Evolutionary conservation across 92 coral and sea anemone genomes (phyloP).

Genomic region (Blastomussa wellsi): DNA sequence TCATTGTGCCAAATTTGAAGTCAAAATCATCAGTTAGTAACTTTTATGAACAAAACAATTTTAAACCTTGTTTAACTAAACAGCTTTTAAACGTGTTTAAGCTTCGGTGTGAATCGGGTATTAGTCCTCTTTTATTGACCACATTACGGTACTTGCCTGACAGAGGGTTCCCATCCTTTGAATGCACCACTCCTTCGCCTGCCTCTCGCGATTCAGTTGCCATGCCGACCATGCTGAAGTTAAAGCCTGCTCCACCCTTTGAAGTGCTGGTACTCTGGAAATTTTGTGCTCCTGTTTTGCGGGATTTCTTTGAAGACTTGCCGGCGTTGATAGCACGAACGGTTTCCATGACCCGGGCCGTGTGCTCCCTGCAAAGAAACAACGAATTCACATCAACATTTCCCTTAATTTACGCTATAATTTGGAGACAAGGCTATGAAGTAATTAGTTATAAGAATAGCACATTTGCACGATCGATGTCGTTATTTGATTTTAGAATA

Average conservation of each 20-base stretch:
- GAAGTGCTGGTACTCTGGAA: slow-evolving; percentile 6
- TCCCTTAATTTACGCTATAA: neutral
- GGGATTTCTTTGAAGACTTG: slow-evolving; percentile 46
- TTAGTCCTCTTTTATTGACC: neutral
- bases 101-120: too few species aligned
- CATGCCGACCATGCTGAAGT: slow-evolving; percentile 64
- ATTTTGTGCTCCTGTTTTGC: slow-evolving; percentile 12
- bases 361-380: slow-evolving; percentile 67
- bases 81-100: too few species aligned
- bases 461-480: too few species aligned
- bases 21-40: too few species aligned
- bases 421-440: too few species aligned
- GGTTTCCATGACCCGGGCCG: slow-evolving; percentile 93
- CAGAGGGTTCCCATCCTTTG: slow-evolving; percentile 11
- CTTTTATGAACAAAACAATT: too few species aligned
- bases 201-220: slow-evolving; percentile 32
- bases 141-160: slow-evolving; percentile 8
- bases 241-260: slow-evolving; percentile 52
- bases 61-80: too few species aligned
- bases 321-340: slow-evolving; percentile 82
- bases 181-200: slow-evolving; percentile 23
- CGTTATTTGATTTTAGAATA: too few species aligned
- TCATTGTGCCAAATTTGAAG: too few species aligned
- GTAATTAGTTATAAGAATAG: too few species aligned
- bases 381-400: neutral